Percentiles rank a stretch among this genome's conserved stretches.
Conservation (phyloP, 2,888 invertebrate species). For the Meloe dianella region DNA sequence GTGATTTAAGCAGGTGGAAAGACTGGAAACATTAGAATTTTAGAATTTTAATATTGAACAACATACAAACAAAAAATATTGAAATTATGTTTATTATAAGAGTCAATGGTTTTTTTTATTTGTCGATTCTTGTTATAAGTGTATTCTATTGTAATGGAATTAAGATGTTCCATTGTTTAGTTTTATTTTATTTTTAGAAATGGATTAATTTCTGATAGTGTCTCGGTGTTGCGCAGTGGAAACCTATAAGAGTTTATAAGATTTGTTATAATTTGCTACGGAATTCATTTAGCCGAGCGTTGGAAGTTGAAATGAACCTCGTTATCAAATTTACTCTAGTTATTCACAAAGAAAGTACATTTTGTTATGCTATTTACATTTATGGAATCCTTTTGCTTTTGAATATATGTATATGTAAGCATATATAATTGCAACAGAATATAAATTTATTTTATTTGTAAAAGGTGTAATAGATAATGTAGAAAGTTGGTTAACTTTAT, state of each 20-base stretch:
- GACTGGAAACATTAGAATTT: not conserved
- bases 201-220: conserved; percentile 45
- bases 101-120: too few species aligned
- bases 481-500: not conserved
- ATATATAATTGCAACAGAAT: not conserved
- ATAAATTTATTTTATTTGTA: not conserved
- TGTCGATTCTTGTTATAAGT: too few species aligned
- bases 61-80: conserved; percentile 32
- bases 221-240: conserved; percentile 36
- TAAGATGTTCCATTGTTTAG: conserved; percentile 37
- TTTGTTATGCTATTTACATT: too few species aligned
- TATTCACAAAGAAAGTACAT: not conserved
- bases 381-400: not conserved
- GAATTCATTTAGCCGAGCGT: conserved; percentile 2
- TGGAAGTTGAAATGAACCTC: not conserved
- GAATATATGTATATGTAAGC: not conserved
- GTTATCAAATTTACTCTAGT: not conserved
- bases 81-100: conserved; percentile 38
- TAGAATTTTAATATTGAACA: not conserved
- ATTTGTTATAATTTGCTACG: conserved; percentile 30
- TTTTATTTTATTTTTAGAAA: conserved; percentile 42
- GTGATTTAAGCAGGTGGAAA: not conserved
- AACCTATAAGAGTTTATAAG: conserved; percentile 36
- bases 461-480: not conserved
- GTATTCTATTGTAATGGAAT: conserved; percentile 44